phyloP scores from a whole-genome alignment of 2,888 invertebrate species.

The Eilema caniola region DNA sequence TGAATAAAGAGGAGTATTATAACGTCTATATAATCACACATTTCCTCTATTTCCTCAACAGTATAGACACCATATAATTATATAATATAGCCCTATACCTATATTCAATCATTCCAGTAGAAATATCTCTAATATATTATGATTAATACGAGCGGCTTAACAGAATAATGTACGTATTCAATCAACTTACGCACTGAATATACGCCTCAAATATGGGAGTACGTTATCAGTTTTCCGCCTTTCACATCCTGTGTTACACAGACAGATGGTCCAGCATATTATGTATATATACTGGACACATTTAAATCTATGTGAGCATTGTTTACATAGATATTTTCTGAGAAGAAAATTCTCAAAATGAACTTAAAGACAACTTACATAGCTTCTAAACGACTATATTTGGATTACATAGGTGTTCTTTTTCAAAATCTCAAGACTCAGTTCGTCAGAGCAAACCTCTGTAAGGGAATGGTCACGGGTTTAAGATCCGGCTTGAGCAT shows the following conservation, averaged over 20 bases:
- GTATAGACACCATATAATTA: neutral
- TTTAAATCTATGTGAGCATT: neutral
- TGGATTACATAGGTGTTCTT: no score
- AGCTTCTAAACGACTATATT: no score
- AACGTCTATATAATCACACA: neutral
- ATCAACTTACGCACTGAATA: conserved; percentile 9
- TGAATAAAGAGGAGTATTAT: no score
- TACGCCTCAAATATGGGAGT: conserved; percentile 4
- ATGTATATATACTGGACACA: conserved; percentile 4
- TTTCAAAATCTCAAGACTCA: no score
- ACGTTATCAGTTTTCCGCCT: conserved; percentile 16
- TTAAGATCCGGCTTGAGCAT: no score
- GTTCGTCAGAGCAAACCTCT: no score
- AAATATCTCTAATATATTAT: conserved; percentile 6
- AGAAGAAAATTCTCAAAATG: no score
- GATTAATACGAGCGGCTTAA: conserved; percentile 8
- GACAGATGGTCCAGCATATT: neutral
- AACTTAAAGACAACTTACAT: no score
- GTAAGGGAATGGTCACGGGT: no score
- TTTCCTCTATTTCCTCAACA: neutral
- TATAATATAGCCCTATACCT: neutral
- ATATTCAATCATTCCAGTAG: neutral
- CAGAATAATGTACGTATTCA: conserved; percentile 14
- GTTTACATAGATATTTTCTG: no score
- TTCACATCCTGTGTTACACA: neutral